phyloP scores from a whole-genome alignment of 2,888 invertebrate species.

The Smittia aterrima region DNA sequence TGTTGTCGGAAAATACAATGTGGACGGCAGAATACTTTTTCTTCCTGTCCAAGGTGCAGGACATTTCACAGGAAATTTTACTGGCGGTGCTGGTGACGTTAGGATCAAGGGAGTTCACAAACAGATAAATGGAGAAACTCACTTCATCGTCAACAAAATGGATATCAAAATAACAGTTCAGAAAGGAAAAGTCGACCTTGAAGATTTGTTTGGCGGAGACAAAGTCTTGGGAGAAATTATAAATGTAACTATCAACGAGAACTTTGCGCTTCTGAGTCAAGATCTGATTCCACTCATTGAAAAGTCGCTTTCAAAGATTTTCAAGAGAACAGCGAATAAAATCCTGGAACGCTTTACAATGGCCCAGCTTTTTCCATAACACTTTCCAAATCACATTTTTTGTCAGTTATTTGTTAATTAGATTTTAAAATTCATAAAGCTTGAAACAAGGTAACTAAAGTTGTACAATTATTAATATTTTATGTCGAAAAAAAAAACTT shows the following conservation, averaged over 20 bases:
- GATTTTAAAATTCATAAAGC: slow-evolving; percentile 17
- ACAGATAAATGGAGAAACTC: slow-evolving; percentile 52
- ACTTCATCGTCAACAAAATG: slow-evolving; percentile 54
- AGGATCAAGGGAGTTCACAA: slow-evolving; percentile 48
- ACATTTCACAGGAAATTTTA: slow-evolving; percentile 57
- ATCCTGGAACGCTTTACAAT: slow-evolving; percentile 56
- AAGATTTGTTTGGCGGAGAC: slow-evolving; percentile 59
- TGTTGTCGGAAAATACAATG: slow-evolving; percentile 56
- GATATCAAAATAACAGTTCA: slow-evolving; percentile 55
- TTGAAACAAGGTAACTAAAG: background rate
- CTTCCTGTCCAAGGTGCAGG: slow-evolving; percentile 59
- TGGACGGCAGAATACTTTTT: slow-evolving; percentile 58
- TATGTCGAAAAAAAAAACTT: background rate
- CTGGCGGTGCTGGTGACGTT: slow-evolving; percentile 54
- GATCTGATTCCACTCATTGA: slow-evolving; percentile 59
- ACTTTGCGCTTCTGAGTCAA: slow-evolving; percentile 56
- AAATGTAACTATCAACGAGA: slow-evolving; percentile 29
- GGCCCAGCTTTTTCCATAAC: slow-evolving; percentile 56
- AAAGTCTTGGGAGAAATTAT: slow-evolving; percentile 54
- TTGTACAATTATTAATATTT: background rate
- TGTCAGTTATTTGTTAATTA: background rate
- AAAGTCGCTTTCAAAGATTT: slow-evolving; percentile 53
- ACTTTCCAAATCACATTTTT: background rate
- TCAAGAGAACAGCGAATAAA: slow-evolving; percentile 55
- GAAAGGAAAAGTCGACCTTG: slow-evolving; percentile 55